Base-by-base conservation (phyloP, 1,140 invertebrate species). In the Drosophila virilis region DNA sequence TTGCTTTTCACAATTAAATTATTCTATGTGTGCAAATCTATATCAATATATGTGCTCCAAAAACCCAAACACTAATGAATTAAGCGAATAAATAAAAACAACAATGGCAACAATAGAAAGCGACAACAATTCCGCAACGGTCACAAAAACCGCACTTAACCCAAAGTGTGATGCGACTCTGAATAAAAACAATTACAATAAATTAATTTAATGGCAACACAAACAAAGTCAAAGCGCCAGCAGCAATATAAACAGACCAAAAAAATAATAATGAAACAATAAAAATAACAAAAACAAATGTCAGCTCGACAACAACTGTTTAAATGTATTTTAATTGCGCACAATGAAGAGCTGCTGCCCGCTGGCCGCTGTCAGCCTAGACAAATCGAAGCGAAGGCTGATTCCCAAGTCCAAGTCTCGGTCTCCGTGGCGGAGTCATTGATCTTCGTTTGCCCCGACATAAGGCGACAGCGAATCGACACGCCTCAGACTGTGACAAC, bases 181-280 rank as follows among this genome's bases (percentile, higher is more conserved):
- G 58, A 78, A 74, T 52, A 52, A 45, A 45, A 65, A 35, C 69
- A 82, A 74, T 70, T 60, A 51, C 52, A 78, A 82, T 78, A 82
- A 82, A 82, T 82, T 75, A 66, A 78, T 74, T 77, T 78, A 81
- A 74, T 81, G 69, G 50, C 60, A 77, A 62, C 42, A 67, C 74
- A 58, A 74, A 58, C 67, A 61, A 62, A 43, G 15, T 28, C 22
- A 62, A 2, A 38, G 13, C 5, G 37, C 35, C 15, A 57, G 52
- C 13, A 32, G 22, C 42, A 58, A 28, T n/a, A 33, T 33, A 60
- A 60, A 68, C 40, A 45, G 42, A 65, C 45, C 15, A 68, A 43
- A 32, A 59, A 54, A 13, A 28, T 12, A 46, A 46, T 37, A 42
- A 48, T 55, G 50, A 7, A 59, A 32, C 33, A 42, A 38, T 9